Base-by-base conservation (phyloP, 2,888 invertebrate genomes). In the Tanytarsus gracilentus region DNA sequence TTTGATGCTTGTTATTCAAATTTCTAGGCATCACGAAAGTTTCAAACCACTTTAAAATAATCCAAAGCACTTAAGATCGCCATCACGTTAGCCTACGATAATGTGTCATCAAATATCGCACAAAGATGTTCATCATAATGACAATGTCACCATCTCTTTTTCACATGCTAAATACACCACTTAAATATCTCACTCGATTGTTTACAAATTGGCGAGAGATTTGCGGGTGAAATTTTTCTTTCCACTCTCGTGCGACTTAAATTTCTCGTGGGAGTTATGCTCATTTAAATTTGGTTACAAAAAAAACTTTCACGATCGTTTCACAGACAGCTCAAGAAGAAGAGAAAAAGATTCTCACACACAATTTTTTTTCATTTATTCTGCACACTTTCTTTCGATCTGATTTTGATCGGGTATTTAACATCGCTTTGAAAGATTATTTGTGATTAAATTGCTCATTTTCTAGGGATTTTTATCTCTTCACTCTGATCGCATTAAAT, bases 231-330 rank as follows among this genome's bases (percentile, higher is more conserved):
- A 53, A 53, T 36, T 53, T 51, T 51, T 14, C 9, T 16, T 49
- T 25, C 18, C 23, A 26, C 25, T 49, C 9, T 18, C 21, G n/a
- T 49, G 23, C 25, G n/a, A 33, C 16, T 36, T 44, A 11, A 25
- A n/a, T 33, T 36, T 33, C 33, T 53, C 53, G 53, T 53, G 53
- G 53, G 53, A 53, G 53, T 53, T 26, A 30, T 53, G 53, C 53
- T 53, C 36, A 36, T 53, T 53, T n/a, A n/a, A 36, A 53, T 53
- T 27, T 27, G 21, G 44, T 44, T 44, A 44, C 44, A 44, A 30
- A 27, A 21, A 36, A 14, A 53, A 53, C 53, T 53, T 53, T 53
- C 53, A 8, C 53, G 36, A 33, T 36, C 18, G 3, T 33, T 25
- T 26, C 14, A 8, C 18, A 14, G 14, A 9, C 29, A 9, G 7